Evolutionary conservation across 2,113 vertebrate genomes (phyloP), one percentile per base, ranked within the genome.

Genomic region (Mus musculus): DNA sequence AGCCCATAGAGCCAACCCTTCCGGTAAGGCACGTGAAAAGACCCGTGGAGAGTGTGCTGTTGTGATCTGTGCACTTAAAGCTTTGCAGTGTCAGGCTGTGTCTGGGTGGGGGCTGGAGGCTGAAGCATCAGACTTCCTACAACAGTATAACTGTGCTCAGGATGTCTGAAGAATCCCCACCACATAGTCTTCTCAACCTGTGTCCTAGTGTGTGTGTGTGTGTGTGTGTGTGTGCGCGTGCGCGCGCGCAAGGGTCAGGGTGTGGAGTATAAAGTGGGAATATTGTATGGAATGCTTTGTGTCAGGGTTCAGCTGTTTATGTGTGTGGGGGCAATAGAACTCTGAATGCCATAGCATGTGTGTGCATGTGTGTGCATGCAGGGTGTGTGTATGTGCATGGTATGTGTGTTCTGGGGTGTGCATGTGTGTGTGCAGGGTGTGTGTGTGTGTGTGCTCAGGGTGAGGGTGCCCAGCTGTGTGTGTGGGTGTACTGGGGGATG

Each of bases 401-500:
- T n/a, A 16, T 54, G 49, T 54, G 77, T 89, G 75, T 76, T n/a
- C 75, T 13, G 26, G 12, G 26, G 59, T 61, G 59, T 22, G 59
- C 59, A 22, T 7, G 20, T 22, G 59, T 61, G 19, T 61, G 59
- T 22, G 19, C 59, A 61, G 4, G 4, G 5, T 61, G 59, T 61
- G 59, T 61, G 59, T 61, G 20, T 61, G 19, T 61, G 59, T 61
- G 20, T 65, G 3, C 8, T 30, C 52, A 75, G 69, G 30, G 19
- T 61, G 52, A 52, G 52, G 84, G 81, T 63, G 71, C 61, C 90
- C 49, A 76, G 89, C 93, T 96, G 93, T 93, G 90, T 84, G 89
- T 85, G 97, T 91, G 94, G 95, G 90, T 80, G 88, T 92, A 52
- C 6, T 69, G 90, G 69, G 65, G 78, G 78, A 94, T 87, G 93